Base-by-base conservation (phyloP, 2,113 vertebrate species). In the Ageneiosus marmoratus region DNA sequence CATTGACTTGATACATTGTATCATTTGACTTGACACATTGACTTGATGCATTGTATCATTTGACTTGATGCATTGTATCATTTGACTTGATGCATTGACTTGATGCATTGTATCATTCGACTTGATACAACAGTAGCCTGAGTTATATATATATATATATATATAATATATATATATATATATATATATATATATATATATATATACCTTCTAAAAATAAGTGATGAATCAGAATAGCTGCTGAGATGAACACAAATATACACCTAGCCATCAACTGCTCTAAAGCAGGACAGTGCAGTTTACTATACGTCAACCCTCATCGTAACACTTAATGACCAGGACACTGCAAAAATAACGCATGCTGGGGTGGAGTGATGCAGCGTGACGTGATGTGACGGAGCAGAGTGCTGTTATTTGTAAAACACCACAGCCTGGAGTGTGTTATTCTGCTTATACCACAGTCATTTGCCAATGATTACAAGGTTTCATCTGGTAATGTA, bases 221-320 rank as follows among this genome's bases (percentile, higher is more conserved):
- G 44, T 80, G 15, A 60, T 74, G 80, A 48, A n/a, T 53, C 53
- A 74, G 55, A 20, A 16, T 12, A 44, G 37, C 46, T 37, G 27
- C 50, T 72, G 51, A 22, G 32, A 55, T 77, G 16, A 67, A 56
- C 27, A 41, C 24, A 77, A 70, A 82, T 12, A 80, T 15, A 55
- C 20, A 22, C 29, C 29, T 12, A 77, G 8, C 74, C 29, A 34
- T 65, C 27, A 48, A 22, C 32, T 11, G 46, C 29, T 69, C 29
- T 34, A 50, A 65, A 51, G 44, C 5, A 63, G 9, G 1, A 13
- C 63, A 41, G 8, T 2, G 5, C 32, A 55, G 63, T 51, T 37
- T 16, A 37, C 5, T 24, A 20, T 7, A 67, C 24, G 29, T 22
- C 58, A 22, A 15, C 46, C 2, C 48, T 53, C 60, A 63, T 12